Evolutionary conservation across 2,888 invertebrate species (phyloP).

Genomic region (Meiosimyza decipiens): DNA sequence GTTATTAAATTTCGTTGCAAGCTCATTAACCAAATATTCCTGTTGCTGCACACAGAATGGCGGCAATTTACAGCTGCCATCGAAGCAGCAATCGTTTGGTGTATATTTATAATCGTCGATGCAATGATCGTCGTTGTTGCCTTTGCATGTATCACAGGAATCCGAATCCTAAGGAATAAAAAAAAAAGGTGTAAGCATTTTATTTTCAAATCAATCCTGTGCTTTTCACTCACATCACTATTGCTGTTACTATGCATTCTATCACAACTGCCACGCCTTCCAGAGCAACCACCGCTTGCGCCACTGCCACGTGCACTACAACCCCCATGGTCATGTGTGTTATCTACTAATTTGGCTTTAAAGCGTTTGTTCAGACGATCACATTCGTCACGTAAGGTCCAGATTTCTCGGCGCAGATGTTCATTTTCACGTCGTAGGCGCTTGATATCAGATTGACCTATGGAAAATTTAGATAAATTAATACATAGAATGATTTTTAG

Average conservation of each 20-base stretch:
- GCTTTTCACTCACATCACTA: conserved; percentile 57
- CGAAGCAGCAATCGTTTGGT: conserved; percentile 56
- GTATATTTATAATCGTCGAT: conserved; percentile 39
- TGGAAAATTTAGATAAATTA: background rate
- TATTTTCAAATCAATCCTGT: background rate
- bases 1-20: conserved; percentile 21
- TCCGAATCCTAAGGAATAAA: conserved; percentile 58
- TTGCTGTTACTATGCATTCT: conserved; percentile 50
- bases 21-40: conserved; percentile 37
- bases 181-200: background rate
- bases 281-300: conserved; percentile 14
- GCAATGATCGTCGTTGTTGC: conserved; percentile 53
- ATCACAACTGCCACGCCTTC: conserved; percentile 51
- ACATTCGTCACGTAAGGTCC: conserved; percentile 88
- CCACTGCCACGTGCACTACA: conserved; percentile 47
- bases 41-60: conserved; percentile 48
- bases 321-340: conserved; percentile 52
- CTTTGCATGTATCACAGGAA: conserved; percentile 65
- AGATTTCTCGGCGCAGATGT: conserved; percentile 86
- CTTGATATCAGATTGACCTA: conserved; percentile 90
- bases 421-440: conserved; percentile 90
- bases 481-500: too few species aligned
- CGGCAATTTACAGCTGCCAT: conserved; percentile 50
- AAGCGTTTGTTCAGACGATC: conserved; percentile 85
- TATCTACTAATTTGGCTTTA: conserved; percentile 68